A percentile compares a stretch with the other conserved stretches of the same genome.
Conservation (phyloP, 1,140 invertebrate genomes). For the Apolygus lucorum region DNA sequence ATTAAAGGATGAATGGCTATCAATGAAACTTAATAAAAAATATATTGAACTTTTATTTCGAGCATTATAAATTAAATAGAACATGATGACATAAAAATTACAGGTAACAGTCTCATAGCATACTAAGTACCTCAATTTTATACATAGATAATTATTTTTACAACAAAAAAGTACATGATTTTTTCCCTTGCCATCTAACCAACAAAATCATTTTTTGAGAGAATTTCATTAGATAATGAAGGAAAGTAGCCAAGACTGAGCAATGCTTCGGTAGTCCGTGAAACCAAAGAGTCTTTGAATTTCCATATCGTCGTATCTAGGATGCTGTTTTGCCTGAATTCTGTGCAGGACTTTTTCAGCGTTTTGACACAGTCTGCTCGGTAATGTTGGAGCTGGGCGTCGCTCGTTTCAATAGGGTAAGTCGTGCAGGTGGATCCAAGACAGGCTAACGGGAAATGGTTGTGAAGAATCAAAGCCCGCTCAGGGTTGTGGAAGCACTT, state of each 20-base stretch:
- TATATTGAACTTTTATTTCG: too few species aligned
- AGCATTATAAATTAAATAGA: background rate
- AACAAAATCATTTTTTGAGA: background rate
- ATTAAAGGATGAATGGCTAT: too few species aligned
- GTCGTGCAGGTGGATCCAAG: conserved; percentile 75
- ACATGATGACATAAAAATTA: background rate
- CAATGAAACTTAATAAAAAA: too few species aligned
- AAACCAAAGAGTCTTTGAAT: conserved; percentile 65
- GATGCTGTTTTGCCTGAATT: conserved; percentile 71
- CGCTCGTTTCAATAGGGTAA: conserved; percentile 66
- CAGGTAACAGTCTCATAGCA: conserved; percentile 9
- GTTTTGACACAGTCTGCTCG: conserved; percentile 84
- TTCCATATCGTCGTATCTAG: conserved; percentile 82
- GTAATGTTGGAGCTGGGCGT: conserved; percentile 89
- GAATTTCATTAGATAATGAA: background rate
- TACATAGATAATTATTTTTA: background rate
- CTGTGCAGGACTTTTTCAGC: conserved; percentile 73
- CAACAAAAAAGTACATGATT: background rate
- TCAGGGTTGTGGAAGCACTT: conserved; percentile 92
- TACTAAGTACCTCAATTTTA: background rate
- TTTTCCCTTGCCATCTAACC: background rate
- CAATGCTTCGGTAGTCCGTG: conserved; percentile 58
- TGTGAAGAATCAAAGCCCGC: conserved; percentile 79
- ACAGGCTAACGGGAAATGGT: conserved; percentile 86
- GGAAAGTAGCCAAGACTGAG: conserved; percentile 62